These are phyloP conservation scores for Dysidea cf. avara DNA, from an alignment of 37 sponge, comb jelly and placozoan genomes.

Conservation along the genomic window DNA sequence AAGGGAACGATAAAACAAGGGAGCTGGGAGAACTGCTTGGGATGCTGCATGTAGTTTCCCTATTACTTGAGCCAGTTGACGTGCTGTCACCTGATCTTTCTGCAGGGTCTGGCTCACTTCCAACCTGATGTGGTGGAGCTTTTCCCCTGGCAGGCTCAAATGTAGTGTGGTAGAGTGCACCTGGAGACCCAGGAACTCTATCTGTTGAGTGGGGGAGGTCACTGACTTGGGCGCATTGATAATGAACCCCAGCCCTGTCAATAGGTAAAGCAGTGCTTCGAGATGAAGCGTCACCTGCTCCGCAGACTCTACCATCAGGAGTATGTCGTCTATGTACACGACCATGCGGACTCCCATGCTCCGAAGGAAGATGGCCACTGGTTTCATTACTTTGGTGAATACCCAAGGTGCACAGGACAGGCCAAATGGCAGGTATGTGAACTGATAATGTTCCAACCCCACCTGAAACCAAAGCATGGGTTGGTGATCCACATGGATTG, in stretches of 20 bases:
- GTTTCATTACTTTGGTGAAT: slow-evolving; percentile 14
- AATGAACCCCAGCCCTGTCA: slow-evolving; percentile 11
- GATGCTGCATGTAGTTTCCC: too few species aligned
- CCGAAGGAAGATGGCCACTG: background rate
- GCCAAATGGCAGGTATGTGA: slow-evolving; percentile 12
- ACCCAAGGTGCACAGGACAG: slow-evolving; percentile 25
- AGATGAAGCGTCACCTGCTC: background rate
- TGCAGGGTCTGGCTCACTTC: too few species aligned
- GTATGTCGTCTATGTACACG: slow-evolving; percentile 26
- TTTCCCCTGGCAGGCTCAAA: background rate
- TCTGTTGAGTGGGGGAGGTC: background rate
- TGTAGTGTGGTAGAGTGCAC: background rate
- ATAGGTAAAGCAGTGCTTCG: background rate
- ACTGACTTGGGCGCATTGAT: slow-evolving; percentile 2
- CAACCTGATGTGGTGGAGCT: background rate
- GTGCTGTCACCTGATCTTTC: too few species aligned
- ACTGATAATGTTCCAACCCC: background rate
- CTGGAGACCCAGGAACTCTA: slow-evolving; percentile 24
- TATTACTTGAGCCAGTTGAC: too few species aligned
- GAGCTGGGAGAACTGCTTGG: background rate
- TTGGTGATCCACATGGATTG: background rate
- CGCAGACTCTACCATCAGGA: slow-evolving; percentile 9
- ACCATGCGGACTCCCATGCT: slow-evolving; percentile 10
- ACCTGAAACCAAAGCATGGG: slow-evolving; percentile 7
- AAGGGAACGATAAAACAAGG: too few species aligned